These are phyloP conservation scores for Lasioglossum calceatum DNA, from an alignment of 2,888 invertebrate genomes.

Conservation along the genomic window DNA sequence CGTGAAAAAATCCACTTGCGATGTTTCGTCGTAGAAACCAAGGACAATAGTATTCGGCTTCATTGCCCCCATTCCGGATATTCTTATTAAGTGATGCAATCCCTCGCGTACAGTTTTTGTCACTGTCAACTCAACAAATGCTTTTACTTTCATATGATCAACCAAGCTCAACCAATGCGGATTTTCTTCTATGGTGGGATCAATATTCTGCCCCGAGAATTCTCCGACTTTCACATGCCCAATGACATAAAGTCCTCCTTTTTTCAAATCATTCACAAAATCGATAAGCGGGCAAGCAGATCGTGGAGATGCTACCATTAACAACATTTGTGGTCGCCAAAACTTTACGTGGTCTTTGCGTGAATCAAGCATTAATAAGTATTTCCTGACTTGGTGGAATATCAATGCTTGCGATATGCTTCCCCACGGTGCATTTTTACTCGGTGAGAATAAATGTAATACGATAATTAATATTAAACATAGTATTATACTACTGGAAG, in stretches of 20 bases:
- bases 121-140: slow-evolving; percentile 97
- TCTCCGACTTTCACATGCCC: slow-evolving; percentile 92
- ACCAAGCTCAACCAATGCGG: slow-evolving; percentile 97
- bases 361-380: slow-evolving; percentile 96
- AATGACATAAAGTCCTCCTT: slow-evolving; percentile 94
- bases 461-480: slow-evolving; percentile 94
- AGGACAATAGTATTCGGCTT: slow-evolving; percentile 98
- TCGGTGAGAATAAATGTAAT: slow-evolving; percentile 95
- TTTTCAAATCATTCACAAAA: slow-evolving; percentile 99
- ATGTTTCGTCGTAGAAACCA: slow-evolving; percentile 94
- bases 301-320: slow-evolving; percentile 96
- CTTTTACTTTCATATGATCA: slow-evolving; percentile 97
- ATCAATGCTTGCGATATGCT: slow-evolving; percentile 99
- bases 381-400: slow-evolving; percentile 98
- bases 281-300: slow-evolving; percentile 96
- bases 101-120: slow-evolving; percentile 94
- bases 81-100: slow-evolving; percentile 94
- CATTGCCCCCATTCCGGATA: slow-evolving; percentile 99
- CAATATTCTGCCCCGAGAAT: slow-evolving; percentile 85
- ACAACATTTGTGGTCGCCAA: slow-evolving; percentile 98
- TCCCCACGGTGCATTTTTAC: slow-evolving; percentile 95
- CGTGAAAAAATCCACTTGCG: slow-evolving; percentile 92
- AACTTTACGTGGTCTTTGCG: slow-evolving; percentile 99
- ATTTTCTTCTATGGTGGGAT: slow-evolving; percentile 91
- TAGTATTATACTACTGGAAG: slow-evolving; percentile 94